A percentile compares a stretch with the other conserved stretches of the same genome.
These are phyloP conservation scores for Phoxinus phoxinus DNA, from an alignment of 2,113 vertebrate genomes.

Conservation along the genomic window DNA sequence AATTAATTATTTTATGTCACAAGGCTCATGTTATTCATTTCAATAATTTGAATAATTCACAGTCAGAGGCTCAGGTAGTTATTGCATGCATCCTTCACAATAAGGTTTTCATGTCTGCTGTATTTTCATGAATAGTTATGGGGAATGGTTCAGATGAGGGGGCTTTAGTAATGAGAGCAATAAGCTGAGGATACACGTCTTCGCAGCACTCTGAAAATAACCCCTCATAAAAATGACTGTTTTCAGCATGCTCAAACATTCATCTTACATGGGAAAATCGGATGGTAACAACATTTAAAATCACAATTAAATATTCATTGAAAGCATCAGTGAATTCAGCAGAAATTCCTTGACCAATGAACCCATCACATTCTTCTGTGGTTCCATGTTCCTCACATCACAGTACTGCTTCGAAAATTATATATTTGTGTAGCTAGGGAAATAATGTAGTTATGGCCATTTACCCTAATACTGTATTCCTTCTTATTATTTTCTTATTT, in stretches of 20 bases:
- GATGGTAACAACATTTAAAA: background rate
- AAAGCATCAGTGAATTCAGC: background rate
- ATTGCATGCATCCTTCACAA: background rate
- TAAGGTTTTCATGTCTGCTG: slow-evolving; percentile 3
- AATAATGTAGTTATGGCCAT: background rate
- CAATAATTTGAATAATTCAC: background rate
- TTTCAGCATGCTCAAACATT: background rate
- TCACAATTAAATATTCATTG: background rate
- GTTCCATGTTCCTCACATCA: background rate
- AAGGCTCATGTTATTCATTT: slow-evolving; percentile 2
- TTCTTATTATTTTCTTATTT: no score
- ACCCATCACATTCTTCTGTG: background rate
- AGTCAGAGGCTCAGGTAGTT: background rate
- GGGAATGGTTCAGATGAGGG: slow-evolving; percentile 31
- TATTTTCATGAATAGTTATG: slow-evolving; percentile 31
- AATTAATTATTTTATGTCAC: background rate
- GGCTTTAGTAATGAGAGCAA: slow-evolving; percentile 40
- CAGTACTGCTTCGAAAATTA: background rate
- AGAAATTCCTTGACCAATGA: background rate
- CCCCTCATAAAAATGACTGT: background rate
- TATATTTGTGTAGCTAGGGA: background rate
- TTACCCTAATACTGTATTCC: background rate
- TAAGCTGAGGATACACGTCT: slow-evolving; percentile 36
- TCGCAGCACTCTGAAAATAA: background rate
- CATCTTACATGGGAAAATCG: background rate